Percentiles rank a stretch among this genome's conserved stretches.
Evolutionary conservation across 2,113 vertebrate species (phyloP).

Genomic region (Dasyprocta punctata): DNA sequence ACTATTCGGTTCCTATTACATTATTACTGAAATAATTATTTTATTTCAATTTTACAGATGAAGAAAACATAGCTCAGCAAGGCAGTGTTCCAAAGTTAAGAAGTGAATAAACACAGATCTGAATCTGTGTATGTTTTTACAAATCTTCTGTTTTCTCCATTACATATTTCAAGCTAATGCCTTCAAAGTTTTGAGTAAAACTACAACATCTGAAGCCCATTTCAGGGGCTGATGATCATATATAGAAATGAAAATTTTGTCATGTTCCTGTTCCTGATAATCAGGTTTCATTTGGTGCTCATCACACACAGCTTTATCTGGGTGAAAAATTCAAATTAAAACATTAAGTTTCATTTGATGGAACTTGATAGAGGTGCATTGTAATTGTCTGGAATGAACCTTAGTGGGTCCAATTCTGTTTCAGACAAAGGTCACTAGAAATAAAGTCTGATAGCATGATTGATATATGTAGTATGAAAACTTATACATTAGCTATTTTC

Average conservation of each 20-base stretch:
- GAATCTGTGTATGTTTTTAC: background rate
- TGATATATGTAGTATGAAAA: background rate
- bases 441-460: background rate
- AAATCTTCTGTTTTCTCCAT: slow-evolving; percentile 38
- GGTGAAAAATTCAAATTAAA: slow-evolving; percentile 82
- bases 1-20: background rate
- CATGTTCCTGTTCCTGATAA: background rate
- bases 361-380: slow-evolving; percentile 86
- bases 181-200: slow-evolving; percentile 3
- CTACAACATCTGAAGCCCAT: background rate
- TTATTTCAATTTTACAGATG: background rate
- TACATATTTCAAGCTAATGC: slow-evolving; percentile 7
- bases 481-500: slow-evolving; percentile 5
- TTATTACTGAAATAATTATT: slow-evolving; percentile 17
- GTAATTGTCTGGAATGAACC: slow-evolving; percentile 84
- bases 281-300: slow-evolving; percentile 86
- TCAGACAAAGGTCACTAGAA: slow-evolving; percentile 87
- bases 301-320: slow-evolving; percentile 81
- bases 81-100: background rate
- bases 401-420: slow-evolving; percentile 85
- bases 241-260: background rate
- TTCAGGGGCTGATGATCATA: background rate
- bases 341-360: slow-evolving; percentile 88
- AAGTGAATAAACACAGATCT: background rate
- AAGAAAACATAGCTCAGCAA: background rate